Percentiles rank a stretch among this genome's conserved stretches.
These are phyloP conservation scores for Trachelus stipa DNA, from an alignment of 2,888 invertebrate genomes.

Conservation along the genomic window DNA sequence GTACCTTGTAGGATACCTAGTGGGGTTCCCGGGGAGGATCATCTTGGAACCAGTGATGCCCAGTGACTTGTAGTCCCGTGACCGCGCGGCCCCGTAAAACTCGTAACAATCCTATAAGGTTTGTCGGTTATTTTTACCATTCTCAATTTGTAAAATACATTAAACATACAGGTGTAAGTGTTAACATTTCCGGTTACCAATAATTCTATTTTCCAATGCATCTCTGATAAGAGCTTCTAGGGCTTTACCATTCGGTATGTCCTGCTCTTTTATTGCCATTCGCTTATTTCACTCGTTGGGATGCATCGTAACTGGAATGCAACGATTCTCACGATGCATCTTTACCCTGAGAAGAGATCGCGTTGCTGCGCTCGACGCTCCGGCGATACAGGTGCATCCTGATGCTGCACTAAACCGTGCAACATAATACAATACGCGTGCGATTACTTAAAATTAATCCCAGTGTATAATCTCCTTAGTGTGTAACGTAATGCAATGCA, in stretches of 20 bases:
- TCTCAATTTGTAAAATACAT: slow-evolving; percentile 11
- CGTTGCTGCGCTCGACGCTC: neutral
- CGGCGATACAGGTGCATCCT: neutral
- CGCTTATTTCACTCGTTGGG: neutral
- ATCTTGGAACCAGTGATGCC: neutral
- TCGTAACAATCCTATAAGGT: neutral
- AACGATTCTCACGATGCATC: neutral
- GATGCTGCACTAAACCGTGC: neutral
- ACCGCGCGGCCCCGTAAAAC: neutral
- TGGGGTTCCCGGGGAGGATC: neutral
- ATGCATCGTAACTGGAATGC: neutral
- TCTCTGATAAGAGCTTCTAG: neutral
- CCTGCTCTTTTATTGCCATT: neutral
- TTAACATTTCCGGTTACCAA: neutral
- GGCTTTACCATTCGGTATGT: neutral
- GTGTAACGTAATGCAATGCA: neutral
- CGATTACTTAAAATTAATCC: neutral
- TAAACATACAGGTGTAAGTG: slow-evolving; percentile 11
- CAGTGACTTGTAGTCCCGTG: neutral
- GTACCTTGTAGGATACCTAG: neutral
- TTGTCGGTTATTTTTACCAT: neutral
- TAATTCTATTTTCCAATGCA: neutral
- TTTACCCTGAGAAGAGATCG: neutral
- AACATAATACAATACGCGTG: neutral
- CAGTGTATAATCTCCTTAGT: neutral